Percentiles rank a stretch among this genome's conserved stretches.
Evolutionary conservation across 2,888 invertebrate genomes (phyloP).

Genomic region (Micropterix aruncella): DNA sequence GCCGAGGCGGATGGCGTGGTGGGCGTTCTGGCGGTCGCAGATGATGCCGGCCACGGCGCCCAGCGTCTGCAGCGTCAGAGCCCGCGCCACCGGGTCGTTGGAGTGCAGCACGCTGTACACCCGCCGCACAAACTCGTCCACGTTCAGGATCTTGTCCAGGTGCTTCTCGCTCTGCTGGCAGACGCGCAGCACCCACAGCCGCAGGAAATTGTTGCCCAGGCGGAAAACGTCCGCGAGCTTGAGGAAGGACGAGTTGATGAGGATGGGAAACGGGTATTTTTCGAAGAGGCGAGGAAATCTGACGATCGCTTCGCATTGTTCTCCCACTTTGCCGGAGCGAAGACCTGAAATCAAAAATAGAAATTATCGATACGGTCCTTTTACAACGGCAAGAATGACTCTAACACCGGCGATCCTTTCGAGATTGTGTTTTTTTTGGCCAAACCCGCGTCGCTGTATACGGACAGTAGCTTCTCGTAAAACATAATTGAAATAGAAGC

Average conservation of each 20-base stretch:
- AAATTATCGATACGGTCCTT: no score
- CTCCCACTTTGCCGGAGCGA: conserved; percentile 80
- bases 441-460: no score
- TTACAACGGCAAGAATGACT: no score
- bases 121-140: conserved; percentile 83
- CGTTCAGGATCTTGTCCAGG: conserved; percentile 87
- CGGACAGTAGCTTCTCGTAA: no score
- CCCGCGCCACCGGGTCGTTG: conserved; percentile 92
- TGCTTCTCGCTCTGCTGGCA: conserved; percentile 94
- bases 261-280: conserved; percentile 94
- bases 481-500: no score
- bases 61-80: conserved; percentile 75
- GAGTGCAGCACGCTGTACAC: conserved; percentile 92
- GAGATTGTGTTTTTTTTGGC: no score
- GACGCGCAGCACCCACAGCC: conserved; percentile 84
- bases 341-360: conserved; percentile 47
- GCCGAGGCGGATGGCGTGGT: conserved; percentile 84
- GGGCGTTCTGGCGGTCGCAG: conserved; percentile 86
- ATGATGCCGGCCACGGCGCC: conserved; percentile 90
- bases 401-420: no score
- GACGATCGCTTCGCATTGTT: conserved; percentile 95
- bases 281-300: conserved; percentile 89
- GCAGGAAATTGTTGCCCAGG: conserved; percentile 74
- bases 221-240: conserved; percentile 93
- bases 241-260: conserved; percentile 91